Percentiles rank a stretch among this genome's conserved stretches.
Evolutionary conservation across 30 jellyfish, hydroid and myxozoan genomes (phyloP).

Genomic region (Clytia hemisphaerica): DNA sequence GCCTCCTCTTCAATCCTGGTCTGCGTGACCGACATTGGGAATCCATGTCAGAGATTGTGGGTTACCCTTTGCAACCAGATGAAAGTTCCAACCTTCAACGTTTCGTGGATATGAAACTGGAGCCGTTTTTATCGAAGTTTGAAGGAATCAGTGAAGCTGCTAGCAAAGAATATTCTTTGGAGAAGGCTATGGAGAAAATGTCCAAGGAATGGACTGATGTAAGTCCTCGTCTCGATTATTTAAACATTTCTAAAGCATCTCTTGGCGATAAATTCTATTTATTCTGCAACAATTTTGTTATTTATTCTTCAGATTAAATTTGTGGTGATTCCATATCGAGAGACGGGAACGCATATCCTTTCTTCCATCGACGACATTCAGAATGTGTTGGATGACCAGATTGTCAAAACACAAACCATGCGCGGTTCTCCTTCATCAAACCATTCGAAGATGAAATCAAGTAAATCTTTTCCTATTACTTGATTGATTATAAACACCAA

Average conservation of each 20-base stretch:
- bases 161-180: conserved; percentile 89
- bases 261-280: not conserved
- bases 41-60: conserved; percentile 96
- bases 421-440: conserved; percentile 95
- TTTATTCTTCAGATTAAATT: conserved; percentile 57
- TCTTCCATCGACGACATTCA: conserved; percentile 95
- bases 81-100: conserved; percentile 68
- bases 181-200: conserved; percentile 94
- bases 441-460: conserved; percentile 90
- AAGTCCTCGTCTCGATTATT: no score
- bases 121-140: conserved; percentile 78
- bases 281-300: not conserved
- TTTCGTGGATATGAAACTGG: conserved; percentile 93
- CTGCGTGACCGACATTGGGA: conserved; percentile 99
- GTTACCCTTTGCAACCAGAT: conserved; percentile 91
- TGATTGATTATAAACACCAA: no score
- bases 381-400: conserved; percentile 88
- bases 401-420: conserved; percentile 97
- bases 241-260: not conserved
- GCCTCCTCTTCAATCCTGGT: conserved; percentile 92
- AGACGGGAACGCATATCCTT: conserved; percentile 88
- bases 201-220: conserved; percentile 95
- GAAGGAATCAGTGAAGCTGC: conserved; percentile 97
- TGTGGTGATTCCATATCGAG: conserved; percentile 87
- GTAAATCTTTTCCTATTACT: conserved; percentile 44